Base-by-base conservation (phyloP, 2,797 vertebrate genomes). In the Sebastes itinus region DNA sequence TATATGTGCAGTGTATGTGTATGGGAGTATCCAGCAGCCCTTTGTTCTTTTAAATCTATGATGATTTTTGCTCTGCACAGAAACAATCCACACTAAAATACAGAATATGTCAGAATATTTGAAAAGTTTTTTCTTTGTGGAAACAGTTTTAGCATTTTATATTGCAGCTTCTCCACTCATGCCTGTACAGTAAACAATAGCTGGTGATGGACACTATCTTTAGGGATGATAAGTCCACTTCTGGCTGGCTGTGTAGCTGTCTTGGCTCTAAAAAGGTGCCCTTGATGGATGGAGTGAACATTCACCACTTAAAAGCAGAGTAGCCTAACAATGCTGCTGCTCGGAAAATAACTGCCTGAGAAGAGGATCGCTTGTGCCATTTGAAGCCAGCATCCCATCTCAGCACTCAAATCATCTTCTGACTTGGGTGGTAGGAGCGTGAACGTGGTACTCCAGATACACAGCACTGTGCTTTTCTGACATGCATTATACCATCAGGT, bases 261-360 rank as follows among this genome's bases (percentile, higher is more conserved):
- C 56, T 60, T 33, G 7, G 20, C 46, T 70, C 23, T 65, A 32
- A 74, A 80, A 85, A 72, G 68, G 68, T 75, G 55, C 60, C 46
- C 49, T 62, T 86, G 71, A 77, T 56, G 59, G 72, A 73, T 79
- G 35, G 59, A 77, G 25, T 54, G 74, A 80, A 66, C 6, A 25
- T 73, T 56, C n/a, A 62, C 14, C 67, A 68, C 66, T 78, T 72
- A 56, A 79, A 54, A 65, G 35, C 13, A 23, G 58, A 78, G 16
- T 46, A 46, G n/a, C 25, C 27, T 32, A 82, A 65, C 18, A 46
- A 62, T 68, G 12, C 38, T 23, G 30, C 38, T 67, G 23, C 65
- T 81, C 38, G 59, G 46, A 75, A 63, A 77, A 76, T 56, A 73
- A 46, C 46, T 63, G 59, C 69, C 67, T 28, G 54, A 68, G 54